Conservation (phyloP, 2,797 vertebrate species). For the Molossus alvarezi region DNA sequence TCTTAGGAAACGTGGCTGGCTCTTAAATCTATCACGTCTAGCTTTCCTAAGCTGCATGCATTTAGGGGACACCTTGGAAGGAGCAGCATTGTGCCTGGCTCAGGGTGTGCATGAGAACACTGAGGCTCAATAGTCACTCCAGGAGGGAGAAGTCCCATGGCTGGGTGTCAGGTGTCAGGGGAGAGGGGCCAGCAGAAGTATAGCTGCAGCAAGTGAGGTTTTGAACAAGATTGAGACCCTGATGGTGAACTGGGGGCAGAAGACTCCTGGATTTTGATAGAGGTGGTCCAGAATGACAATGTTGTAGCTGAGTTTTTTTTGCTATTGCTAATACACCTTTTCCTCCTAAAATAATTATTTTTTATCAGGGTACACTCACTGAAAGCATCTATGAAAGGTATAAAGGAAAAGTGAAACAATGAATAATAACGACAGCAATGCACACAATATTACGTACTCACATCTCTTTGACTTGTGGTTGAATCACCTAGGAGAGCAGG, state of each 20-base stretch:
- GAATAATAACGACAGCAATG: background rate
- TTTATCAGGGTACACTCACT: background rate
- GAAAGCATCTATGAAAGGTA: background rate
- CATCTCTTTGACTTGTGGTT: background rate
- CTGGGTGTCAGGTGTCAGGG: fast-evolving
- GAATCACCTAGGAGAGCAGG: background rate
- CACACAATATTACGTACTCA: background rate
- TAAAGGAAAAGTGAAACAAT: background rate
- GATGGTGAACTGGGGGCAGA: background rate
- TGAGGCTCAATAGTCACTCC: fast-evolving
- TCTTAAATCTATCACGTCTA: background rate
- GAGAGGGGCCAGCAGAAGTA: background rate
- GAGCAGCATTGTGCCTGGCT: background rate
- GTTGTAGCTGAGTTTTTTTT: background rate
- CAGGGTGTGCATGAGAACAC: background rate
- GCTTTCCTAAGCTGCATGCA: background rate
- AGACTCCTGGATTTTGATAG: background rate
- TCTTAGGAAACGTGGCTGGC: background rate
- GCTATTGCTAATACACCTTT: background rate
- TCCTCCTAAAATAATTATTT: background rate
- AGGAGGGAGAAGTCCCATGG: background rate
- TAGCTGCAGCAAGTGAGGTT: background rate
- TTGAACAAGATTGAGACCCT: background rate
- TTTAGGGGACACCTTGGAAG: background rate
- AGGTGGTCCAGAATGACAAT: background rate